These are phyloP conservation scores for Graptemys geographica DNA, from an alignment of 2,797 vertebrate species.

Conservation along the genomic window DNA sequence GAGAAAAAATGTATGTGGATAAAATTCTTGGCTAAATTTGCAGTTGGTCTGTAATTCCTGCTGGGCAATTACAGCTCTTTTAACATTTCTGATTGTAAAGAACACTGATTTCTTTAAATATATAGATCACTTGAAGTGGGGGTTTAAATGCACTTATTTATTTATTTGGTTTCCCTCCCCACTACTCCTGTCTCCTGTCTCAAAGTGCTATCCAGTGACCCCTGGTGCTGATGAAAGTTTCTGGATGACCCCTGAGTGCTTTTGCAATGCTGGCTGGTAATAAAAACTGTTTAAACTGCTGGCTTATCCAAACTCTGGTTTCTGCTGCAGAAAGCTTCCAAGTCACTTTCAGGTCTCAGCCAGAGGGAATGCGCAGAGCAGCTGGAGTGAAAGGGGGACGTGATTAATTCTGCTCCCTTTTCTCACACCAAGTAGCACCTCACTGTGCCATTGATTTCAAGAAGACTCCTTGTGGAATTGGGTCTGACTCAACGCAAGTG, in stretches of 20 bases:
- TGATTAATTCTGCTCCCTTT: not conserved
- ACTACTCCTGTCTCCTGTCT: constrained; percentile 70
- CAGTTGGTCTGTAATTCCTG: constrained; percentile 75
- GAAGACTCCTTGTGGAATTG: not conserved
- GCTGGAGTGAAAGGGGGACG: not conserved
- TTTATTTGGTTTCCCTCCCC: constrained; percentile 73
- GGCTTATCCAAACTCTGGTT: constrained; percentile 75
- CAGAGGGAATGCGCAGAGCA: constrained; percentile 13
- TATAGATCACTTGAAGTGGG: not conserved
- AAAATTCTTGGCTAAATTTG: constrained; percentile 76
- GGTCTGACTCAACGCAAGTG: not conserved
- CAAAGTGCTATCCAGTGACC: constrained; percentile 89
- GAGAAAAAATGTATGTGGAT: constrained; percentile 61
- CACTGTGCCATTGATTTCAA: not conserved
- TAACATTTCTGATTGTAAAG: constrained; percentile 72
- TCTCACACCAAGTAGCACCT: not conserved
- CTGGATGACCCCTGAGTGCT: constrained; percentile 83
- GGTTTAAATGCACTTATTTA: constrained; percentile 64
- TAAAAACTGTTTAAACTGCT: constrained; percentile 82
- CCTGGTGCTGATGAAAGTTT: constrained; percentile 90
- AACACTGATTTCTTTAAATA: constrained; percentile 27
- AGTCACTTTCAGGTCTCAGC: constrained; percentile 59
- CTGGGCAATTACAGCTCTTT: constrained; percentile 62
- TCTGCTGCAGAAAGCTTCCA: constrained; percentile 62
- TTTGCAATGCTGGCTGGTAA: constrained; percentile 86